phyloP scores from a whole-genome alignment of 2,113 vertebrate genomes.

The Sebastes fasciatus region DNA sequence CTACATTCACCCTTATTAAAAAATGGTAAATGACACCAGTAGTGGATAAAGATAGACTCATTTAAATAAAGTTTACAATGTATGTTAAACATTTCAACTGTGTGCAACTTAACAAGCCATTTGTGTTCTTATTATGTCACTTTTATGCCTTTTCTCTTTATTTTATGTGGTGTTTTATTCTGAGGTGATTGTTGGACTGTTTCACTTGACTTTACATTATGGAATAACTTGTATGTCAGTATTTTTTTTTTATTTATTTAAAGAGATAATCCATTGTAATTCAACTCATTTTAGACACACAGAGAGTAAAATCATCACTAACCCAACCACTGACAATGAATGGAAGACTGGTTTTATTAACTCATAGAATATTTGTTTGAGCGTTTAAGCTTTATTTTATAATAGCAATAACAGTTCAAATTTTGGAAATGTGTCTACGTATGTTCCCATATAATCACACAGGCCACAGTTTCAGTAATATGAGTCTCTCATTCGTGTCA shows the following conservation, averaged over 20 bases:
- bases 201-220: not conserved
- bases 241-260: not conserved
- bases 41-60: not conserved
- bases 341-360: constrained; percentile 13
- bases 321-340: not conserved
- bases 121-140: not conserved
- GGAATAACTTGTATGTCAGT: not conserved
- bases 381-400: constrained; percentile 29
- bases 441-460: no score
- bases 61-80: constrained; percentile 4
- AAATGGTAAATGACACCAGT: not conserved
- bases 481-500: not conserved
- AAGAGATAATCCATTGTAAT: not conserved
- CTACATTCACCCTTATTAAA: constrained; percentile 5
- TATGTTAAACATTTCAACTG: not conserved
- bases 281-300: not conserved
- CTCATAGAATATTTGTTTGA: not conserved
- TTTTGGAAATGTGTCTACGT: not conserved
- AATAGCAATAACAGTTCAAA: not conserved
- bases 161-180: constrained; percentile 6
- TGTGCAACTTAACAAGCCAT: constrained; percentile 4
- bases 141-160: not conserved
- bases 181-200: not conserved
- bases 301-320: not conserved
- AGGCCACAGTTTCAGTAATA: not conserved